Base-by-base conservation (phyloP, 2,113 vertebrate genomes). In the Sebastes fasciatus region DNA sequence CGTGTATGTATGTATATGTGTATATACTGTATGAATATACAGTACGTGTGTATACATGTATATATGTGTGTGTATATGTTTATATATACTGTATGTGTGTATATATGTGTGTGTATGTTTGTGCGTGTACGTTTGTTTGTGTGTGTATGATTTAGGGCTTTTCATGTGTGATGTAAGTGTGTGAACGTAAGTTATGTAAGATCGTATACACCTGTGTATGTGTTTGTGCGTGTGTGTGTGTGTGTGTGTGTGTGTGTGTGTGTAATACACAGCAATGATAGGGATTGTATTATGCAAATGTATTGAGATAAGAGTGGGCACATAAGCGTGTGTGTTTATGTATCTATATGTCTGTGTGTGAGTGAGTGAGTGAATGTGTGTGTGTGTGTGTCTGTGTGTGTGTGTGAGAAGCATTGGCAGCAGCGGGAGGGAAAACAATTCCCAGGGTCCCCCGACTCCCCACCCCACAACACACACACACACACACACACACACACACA, bases 401-500 rank as follows among this genome's bases (percentile, higher is more conserved):
- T 57, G 52, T 26, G 13, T 34, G 74, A 78, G 83, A 74, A 69
- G 57, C 55, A 57, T 74, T 26, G 21, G 66, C 64, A 78, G 74
- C 89, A 89, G 88, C 57, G 10, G 80, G 74, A 87, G 79, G 79
- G 81, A 86, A 85, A 87, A 79, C 17, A 74, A 84, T 88, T 88
- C 82, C 73, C 71, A 67, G 78, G 76, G 58, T 63, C 71, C 45
- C 51, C 16, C 2, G 6, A 74, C 26, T 26, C 26, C 26, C 26
- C 46, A 51, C 54, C 17, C 12, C 21, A 64, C 74, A 48, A 46
- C 67, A 54, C 67, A 55, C 23, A 23, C 23, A 23, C 23, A 23
- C 23, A 70, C 64, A 51, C 43, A 71, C 26, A 34, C 26, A 3
- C 26, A 34, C 26, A 34, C 26, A 34, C 26, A 34, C 61, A 34